phyloP scores from a whole-genome alignment of 1,140 invertebrate species.

The Scylla paramamosain region DNA sequence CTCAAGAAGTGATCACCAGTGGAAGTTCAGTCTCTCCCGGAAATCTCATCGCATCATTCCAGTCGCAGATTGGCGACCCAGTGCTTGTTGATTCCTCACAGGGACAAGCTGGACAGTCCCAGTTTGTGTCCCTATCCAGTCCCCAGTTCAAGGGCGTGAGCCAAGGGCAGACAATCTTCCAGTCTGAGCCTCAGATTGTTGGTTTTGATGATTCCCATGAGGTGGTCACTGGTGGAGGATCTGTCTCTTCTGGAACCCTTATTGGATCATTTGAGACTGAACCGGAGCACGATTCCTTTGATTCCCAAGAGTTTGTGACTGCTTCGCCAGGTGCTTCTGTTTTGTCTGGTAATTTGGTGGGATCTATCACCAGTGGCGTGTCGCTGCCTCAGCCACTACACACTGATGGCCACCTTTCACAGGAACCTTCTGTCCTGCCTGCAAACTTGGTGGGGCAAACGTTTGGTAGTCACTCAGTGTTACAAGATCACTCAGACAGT shows the following conservation, averaged over 20 bases:
- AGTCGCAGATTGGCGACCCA: neutral
- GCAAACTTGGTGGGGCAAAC: neutral
- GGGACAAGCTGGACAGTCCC: neutral
- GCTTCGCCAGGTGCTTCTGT: neutral
- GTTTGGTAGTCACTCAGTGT: neutral
- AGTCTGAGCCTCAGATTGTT: neutral
- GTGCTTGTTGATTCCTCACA: neutral
- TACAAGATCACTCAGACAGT: neutral
- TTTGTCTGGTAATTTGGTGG: neutral
- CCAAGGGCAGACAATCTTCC: neutral
- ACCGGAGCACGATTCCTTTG: neutral
- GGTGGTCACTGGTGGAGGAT: neutral
- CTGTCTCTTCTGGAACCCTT: conserved; percentile 27
- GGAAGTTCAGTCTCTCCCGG: conserved; percentile 16
- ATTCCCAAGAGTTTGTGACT: neutral
- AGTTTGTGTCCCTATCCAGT: neutral
- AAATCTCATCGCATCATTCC: neutral
- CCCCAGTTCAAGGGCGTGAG: neutral
- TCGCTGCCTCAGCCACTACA: neutral
- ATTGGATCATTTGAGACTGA: neutral
- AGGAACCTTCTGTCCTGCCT: neutral
- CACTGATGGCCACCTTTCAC: neutral
- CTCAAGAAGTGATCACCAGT: neutral
- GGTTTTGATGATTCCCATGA: neutral
- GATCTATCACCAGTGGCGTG: neutral